Evolutionary conservation across 2,797 vertebrate species (phyloP).

Genomic region (Tarsius wallacei): DNA sequence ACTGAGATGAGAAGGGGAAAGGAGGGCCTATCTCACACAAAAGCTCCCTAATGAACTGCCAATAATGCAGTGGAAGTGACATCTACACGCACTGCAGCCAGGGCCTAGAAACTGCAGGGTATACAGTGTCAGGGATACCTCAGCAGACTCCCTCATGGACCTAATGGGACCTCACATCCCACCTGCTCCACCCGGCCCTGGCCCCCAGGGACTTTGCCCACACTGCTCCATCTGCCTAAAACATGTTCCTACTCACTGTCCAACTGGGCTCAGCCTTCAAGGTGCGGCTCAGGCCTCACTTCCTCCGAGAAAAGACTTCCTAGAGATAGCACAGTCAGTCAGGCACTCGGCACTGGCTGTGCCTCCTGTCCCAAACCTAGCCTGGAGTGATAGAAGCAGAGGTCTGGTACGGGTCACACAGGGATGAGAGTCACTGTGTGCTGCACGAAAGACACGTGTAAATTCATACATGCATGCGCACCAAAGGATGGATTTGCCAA

Average conservation of each 20-base stretch:
- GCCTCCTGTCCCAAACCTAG: neutral
- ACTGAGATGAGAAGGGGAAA: rapidly evolving
- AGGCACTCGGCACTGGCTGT: neutral
- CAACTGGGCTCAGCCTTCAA: neutral
- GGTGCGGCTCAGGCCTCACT: neutral
- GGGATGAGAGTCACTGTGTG: rapidly evolving
- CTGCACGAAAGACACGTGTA: rapidly evolving
- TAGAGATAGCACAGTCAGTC: neutral
- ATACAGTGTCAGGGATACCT: rapidly evolving
- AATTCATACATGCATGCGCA: rapidly evolving
- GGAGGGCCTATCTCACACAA: rapidly evolving
- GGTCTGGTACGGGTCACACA: neutral
- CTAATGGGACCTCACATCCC: rapidly evolving
- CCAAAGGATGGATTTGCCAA: rapidly evolving
- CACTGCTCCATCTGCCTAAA: neutral
- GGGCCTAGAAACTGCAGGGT: rapidly evolving
- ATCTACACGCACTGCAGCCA: rapidly evolving
- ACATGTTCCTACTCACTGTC: rapidly evolving
- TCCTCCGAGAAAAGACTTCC: neutral
- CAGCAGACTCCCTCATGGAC: rapidly evolving
- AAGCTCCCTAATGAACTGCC: rapidly evolving
- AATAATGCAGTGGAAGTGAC: rapidly evolving
- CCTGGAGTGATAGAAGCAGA: neutral
- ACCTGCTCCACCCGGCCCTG: rapidly evolving
- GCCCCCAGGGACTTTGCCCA: no score